Evolutionary conservation across 2,888 invertebrate genomes (phyloP).

Genomic region (Cinara cedri): DNA sequence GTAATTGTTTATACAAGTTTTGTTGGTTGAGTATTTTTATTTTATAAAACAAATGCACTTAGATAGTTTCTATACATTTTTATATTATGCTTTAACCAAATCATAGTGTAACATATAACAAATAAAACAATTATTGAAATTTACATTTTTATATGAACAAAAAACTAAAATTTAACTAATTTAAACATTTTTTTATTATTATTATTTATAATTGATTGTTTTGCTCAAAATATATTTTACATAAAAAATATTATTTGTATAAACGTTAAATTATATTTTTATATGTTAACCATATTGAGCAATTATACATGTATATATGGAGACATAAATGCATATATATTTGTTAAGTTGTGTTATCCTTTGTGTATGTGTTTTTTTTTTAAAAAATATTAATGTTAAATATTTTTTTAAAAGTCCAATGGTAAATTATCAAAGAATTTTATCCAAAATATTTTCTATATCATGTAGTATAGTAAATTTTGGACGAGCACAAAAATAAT

Average conservation of each 20-base stretch:
- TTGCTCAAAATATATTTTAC: slow-evolving; percentile 5
- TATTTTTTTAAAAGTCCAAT: too few species aligned
- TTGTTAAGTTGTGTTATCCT: neutral
- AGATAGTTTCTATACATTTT: slow-evolving; percentile 38
- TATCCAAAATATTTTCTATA: too few species aligned
- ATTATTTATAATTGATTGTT: slow-evolving; percentile 15
- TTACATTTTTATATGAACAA: slow-evolving; percentile 39
- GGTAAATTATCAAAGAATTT: too few species aligned
- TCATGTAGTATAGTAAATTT: too few species aligned
- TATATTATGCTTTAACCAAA: slow-evolving; percentile 49
- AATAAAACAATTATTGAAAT: slow-evolving; percentile 30
- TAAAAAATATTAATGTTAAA: too few species aligned
- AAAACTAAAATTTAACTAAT: slow-evolving; percentile 44
- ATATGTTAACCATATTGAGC: neutral
- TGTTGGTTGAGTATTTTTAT: slow-evolving; percentile 51
- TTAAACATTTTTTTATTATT: slow-evolving; percentile 26
- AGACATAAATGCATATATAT: neutral
- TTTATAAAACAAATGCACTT: slow-evolving; percentile 49
- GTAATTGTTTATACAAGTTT: slow-evolving; percentile 4
- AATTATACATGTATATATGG: slow-evolving; percentile 1
- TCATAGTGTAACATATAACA: slow-evolving; percentile 28
- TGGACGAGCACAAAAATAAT: too few species aligned
- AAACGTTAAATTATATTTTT: slow-evolving; percentile 6
- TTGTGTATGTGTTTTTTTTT: too few species aligned
- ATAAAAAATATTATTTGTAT: neutral